A percentile compares a stretch with the other conserved stretches of the same genome.
Evolutionary conservation across 2,888 invertebrate genomes (phyloP).

Genomic region (Autographa pulchrina): DNA sequence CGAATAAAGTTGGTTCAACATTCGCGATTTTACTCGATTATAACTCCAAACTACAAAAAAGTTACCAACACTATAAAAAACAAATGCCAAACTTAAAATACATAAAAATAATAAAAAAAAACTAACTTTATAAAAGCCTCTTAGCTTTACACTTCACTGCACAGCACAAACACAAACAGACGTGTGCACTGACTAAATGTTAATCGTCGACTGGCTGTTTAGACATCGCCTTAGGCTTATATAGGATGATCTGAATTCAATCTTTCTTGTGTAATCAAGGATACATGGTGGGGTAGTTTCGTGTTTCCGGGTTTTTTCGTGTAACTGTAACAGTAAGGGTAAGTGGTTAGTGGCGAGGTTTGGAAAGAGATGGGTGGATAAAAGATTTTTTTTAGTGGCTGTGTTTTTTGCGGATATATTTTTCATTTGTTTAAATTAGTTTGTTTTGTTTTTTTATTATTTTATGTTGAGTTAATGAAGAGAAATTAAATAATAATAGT

Average conservation of each 20-base stretch:
- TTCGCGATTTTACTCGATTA: background rate
- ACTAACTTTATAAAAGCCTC: constrained; percentile 55
- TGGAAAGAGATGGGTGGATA: background rate
- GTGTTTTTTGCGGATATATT: background rate
- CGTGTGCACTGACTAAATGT: constrained; percentile 37
- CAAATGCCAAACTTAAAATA: background rate
- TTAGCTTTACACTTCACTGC: constrained; percentile 53
- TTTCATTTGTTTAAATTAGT: background rate
- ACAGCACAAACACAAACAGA: constrained; percentile 56
- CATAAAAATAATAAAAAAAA: constrained; percentile 19
- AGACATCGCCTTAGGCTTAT: constrained; percentile 57
- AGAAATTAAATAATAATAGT: too few relatives aligned
- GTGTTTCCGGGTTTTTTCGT: constrained; percentile 59
- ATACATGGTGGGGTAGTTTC: constrained; percentile 58
- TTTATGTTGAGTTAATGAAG: too few relatives aligned
- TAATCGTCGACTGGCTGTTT: constrained; percentile 48
- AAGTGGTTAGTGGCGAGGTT: background rate
- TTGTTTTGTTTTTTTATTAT: background rate
- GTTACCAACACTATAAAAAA: background rate
- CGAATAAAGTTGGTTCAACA: background rate
- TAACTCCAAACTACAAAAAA: background rate
- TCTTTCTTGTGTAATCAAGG: constrained; percentile 60
- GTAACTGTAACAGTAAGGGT: background rate
- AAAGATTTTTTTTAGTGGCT: background rate
- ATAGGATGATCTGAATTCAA: constrained; percentile 73